These are phyloP conservation scores for Laterallus jamaicensis DNA, from an alignment of 2,113 vertebrate species.

Conservation along the genomic window DNA sequence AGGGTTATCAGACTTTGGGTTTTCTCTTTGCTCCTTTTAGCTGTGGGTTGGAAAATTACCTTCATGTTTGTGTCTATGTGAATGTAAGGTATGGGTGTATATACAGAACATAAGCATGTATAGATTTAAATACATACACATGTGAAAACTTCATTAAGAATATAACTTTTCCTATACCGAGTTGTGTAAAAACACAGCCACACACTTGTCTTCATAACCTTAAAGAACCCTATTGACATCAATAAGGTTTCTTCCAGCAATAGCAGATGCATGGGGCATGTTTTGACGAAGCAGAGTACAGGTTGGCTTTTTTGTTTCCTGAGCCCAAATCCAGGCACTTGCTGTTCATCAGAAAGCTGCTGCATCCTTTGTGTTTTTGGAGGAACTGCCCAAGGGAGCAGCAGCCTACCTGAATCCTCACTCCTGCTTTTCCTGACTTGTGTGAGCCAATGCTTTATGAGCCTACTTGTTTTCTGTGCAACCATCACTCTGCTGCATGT, in stretches of 20 bases:
- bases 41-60: neutral
- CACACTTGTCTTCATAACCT: neutral
- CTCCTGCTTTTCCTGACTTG: neutral
- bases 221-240: neutral
- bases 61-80: neutral
- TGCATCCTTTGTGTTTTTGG: neutral
- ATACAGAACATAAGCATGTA: neutral
- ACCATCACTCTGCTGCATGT: neutral
- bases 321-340: neutral
- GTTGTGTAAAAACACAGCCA: neutral
- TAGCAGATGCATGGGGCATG: accelerated
- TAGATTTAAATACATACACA: neutral
- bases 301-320: neutral
- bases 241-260: neutral
- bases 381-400: neutral
- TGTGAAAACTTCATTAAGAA: neutral
- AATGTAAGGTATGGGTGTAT: neutral
- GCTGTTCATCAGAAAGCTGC: neutral
- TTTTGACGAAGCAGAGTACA: neutral
- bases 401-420: neutral
- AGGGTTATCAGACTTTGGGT: neutral
- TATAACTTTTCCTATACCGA: neutral
- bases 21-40: neutral
- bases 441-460: neutral
- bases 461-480: neutral